Base-by-base conservation (phyloP, 2,113 vertebrate genomes). In the Embiotoca jacksoni region DNA sequence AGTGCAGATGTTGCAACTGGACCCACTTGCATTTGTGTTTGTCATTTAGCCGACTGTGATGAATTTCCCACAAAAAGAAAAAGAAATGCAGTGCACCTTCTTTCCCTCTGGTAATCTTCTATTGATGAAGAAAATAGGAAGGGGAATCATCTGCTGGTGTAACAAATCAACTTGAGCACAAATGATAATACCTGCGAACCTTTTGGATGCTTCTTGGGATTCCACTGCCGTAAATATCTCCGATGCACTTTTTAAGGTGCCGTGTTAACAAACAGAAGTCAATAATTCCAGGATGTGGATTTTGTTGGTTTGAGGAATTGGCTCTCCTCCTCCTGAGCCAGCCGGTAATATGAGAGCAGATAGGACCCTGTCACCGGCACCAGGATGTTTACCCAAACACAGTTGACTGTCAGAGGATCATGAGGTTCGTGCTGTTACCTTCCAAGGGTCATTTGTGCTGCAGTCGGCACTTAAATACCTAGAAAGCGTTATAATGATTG, bases 281-380 rank as follows among this genome's bases (percentile, higher is more conserved):
- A 33, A 0, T 30, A 0, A 30, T 16, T n/a, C 3, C 6, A 23
- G 15, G 6, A 76, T n/a, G 7, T 15, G 14, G 5, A 35, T 2
- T 47, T 46, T 46, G 30, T 6, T 23, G 31, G 6, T 46, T 33
- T 54, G 4, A 49, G 0, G 14, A 7, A 50, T 47, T 7, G 14
- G 3, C 30, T 30, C 23, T 32, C 0, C 7, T 35, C 36, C 23
- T 56, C 77, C 23, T 56, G 15, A 67, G 16, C 49, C 67, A 65
- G 65, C 52, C 30, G 36, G 87, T 88, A 91, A 94, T 50, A 82
- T 83, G 88, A 84, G 87, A 85, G 92, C 57, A 88, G 75, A 83
- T 92, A 93, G 92, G 94, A 94, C 92, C 91, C 91, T 77, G 94
- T 80, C 80, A 83, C 63, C 37, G 31, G 32, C 65, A 68, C 78